These are phyloP conservation scores for Seriola rivoliana DNA, from an alignment of 2,113 vertebrate genomes.

Conservation along the genomic window DNA sequence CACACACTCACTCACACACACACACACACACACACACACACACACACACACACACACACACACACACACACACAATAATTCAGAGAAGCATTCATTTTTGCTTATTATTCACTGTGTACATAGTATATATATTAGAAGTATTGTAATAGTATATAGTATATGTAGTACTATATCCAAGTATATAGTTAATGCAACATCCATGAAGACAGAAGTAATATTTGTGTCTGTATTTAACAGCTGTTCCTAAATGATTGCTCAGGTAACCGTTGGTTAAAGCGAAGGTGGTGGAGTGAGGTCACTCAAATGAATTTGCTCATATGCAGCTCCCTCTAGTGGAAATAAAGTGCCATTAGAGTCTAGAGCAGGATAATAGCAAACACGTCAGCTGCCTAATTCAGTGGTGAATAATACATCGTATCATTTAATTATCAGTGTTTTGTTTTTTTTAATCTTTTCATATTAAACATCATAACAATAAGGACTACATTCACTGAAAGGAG, in stretches of 20 bases:
- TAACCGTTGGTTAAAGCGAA: not conserved
- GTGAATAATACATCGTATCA: not conserved
- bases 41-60: not conserved
- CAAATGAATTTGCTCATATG: conserved; percentile 54
- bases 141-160: too few relatives aligned
- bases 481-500: not conserved
- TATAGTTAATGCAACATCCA: not conserved
- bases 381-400: not conserved
- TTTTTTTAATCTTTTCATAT: too few relatives aligned
- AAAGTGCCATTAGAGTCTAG: not conserved
- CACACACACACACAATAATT: not conserved
- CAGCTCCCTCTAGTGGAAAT: conserved; percentile 74
- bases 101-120: not conserved
- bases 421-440: not conserved
- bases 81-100: not conserved
- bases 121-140: not conserved
- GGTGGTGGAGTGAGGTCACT: not conserved
- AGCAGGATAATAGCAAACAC: not conserved
- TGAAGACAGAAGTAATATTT: not conserved
- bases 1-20: not conserved
- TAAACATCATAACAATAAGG: too few relatives aligned
- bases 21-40: not conserved
- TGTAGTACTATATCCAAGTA: not conserved
- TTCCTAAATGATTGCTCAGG: not conserved
- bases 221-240: not conserved